Evolutionary conservation across 2,797 vertebrate species (phyloP).

Genomic region (Pangasius mekongensis): DNA sequence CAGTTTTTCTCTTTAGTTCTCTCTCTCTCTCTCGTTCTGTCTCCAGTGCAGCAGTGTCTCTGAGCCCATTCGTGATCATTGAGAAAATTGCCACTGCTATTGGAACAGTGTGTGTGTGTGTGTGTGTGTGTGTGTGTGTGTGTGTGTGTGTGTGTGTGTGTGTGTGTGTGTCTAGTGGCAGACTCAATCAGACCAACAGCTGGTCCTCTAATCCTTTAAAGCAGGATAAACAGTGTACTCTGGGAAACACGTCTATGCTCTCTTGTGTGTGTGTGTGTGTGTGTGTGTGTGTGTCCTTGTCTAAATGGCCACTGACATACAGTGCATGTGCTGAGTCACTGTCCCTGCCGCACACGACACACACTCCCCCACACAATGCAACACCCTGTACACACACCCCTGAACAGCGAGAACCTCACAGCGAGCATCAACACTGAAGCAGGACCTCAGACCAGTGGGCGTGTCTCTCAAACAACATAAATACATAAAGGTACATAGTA

Average conservation of each 20-base stretch:
- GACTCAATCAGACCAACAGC: slow-evolving; percentile 67
- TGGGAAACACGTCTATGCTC: slow-evolving; percentile 14
- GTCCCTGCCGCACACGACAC: neutral
- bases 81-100: slow-evolving; percentile 49
- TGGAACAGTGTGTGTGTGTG: slow-evolving; percentile 27
- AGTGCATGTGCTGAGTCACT: slow-evolving; percentile 36
- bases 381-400: neutral
- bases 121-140: slow-evolving; percentile 36
- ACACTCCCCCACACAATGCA: neutral
- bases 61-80: slow-evolving; percentile 10
- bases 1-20: neutral
- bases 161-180: slow-evolving; percentile 34
- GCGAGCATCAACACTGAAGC: neutral
- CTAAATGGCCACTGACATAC: neutral
- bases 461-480: neutral
- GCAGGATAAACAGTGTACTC: slow-evolving; percentile 57
- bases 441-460: neutral
- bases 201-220: slow-evolving; percentile 75
- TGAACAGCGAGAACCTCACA: neutral
- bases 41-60: slow-evolving; percentile 25
- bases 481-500: neutral
- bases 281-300: neutral
- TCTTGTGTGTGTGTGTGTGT: neutral
- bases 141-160: slow-evolving; percentile 36
- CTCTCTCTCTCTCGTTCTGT: neutral